Evolutionary conservation across 1,140 invertebrate genomes (phyloP), one percentile per base, ranked within the genome.

Genomic region (Muscidifurax raptorellus): DNA sequence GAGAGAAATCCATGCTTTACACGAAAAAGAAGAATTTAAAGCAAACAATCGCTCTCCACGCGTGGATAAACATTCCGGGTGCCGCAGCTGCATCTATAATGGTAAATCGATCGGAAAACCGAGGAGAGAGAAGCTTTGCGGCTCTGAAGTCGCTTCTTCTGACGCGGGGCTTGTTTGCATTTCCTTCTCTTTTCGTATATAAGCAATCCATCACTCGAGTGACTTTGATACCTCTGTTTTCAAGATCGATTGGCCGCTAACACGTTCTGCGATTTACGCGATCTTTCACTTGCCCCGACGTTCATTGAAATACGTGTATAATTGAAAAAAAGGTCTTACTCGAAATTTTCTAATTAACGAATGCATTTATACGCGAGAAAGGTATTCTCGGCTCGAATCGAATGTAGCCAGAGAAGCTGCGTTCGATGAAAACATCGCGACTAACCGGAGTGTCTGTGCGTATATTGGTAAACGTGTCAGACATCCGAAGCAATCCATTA

Each of bases 221-320:
- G 71, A 74, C 71, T 74, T 74, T 74, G 71, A 74, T 74, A n/a
- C 71, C 71, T 74, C 32, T 30, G 71, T 74, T 74, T 32, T 40
- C 71, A 22, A 74, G 30, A 74, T 74, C 28, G 71, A 74, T 74
- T 18, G 71, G 18, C 18, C 32, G 32, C 32, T 36, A 74, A 74
- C 28, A 18, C 71, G 32, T 28, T 32, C 30, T 36, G 30, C 28
- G n/a, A n/a, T 36, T 36, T 22, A 18, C 69, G 15, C 32, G 71
- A 74, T 74, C 13, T 32, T 74, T 74, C 32, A 74, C 71, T 36
- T 9, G 25, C 15, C 25, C 32, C 10, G 67, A 69, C 13, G 28
- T 9, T 69, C 67, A 69, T 69, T 69, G 67, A 69, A 69, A 69
- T 15, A 12, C 27, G n/a, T n/a, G 36, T 4, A 36, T 40, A 69